Evolutionary conservation across 2,888 invertebrate genomes (phyloP), one percentile per base, ranked within the genome.

Genomic region (Cartodere bifasciata): DNA sequence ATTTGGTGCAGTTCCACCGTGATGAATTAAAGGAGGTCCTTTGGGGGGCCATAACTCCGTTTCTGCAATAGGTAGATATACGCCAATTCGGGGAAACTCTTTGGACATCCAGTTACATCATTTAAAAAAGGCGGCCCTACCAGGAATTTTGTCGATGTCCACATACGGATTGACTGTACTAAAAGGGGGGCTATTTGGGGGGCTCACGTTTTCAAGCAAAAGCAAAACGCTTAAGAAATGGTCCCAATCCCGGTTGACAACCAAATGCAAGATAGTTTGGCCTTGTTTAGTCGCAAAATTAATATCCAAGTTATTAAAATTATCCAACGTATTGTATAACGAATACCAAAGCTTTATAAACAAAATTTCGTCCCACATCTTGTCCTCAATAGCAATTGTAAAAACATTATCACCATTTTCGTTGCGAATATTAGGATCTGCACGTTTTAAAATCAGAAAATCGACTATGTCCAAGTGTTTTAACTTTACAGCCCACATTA

Each of bases 401-500:
- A 62, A 35, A 2, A 53, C 43, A 34, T 53, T 55, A 35, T 62
- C 55, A 4, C 58, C 58, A 24, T 53, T 53, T 9, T 47, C 42
- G 22, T 55, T 55, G 35, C 46, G 43, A 3, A 53, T 43, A 3
- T 48, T 47, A 10, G 55, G 43, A 45, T 60, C 54, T 0, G 61
- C 62, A 2, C 58, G 55, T 16, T 58, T 47, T 10, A 43, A 41
- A 6, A 62, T 37, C n/a, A 62, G 42, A 16, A 52, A 43, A 16
- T 56, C 49, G 5, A 59, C 48, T 45, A 60, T 51, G 22, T 58
- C 58, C 25, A 58, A 36, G 35, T 51, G 49, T 39, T 58, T 59
- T 26, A 46, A 47, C 36, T 53, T 54, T 11, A 60, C 53, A 2
- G 62, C 60, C 57, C 59, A 60, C 44, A 54, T 54, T 25, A 63